phyloP scores from a whole-genome alignment of 2,113 vertebrate genomes.

The Physeter macrocephalus region DNA sequence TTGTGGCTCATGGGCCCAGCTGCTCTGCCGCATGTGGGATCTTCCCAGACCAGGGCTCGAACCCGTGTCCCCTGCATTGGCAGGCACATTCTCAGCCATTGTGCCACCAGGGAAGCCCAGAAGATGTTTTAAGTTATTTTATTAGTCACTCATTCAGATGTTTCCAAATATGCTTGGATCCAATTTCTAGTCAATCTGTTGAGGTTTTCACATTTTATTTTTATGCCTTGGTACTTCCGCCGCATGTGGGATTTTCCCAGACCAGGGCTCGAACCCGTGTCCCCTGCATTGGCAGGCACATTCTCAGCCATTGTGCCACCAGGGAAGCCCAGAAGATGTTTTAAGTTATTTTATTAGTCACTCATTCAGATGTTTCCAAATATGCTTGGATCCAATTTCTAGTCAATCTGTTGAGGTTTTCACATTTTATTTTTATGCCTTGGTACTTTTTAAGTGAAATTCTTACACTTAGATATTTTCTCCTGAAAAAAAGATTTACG shows the following conservation, averaged over 20 bases:
- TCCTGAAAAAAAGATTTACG: conserved; percentile 21
- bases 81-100: too few species aligned
- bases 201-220: conserved; percentile 36
- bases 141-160: background rate
- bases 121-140: background rate
- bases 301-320: too few species aligned
- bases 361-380: background rate
- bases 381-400: background rate
- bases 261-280: too few species aligned
- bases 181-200: background rate
- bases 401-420: conserved; percentile 1
- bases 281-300: too few species aligned
- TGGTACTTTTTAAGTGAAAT: conserved; percentile 1
- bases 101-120: too few species aligned
- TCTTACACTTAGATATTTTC: conserved; percentile 8
- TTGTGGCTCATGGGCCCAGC: too few species aligned
- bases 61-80: too few species aligned
- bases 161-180: background rate
- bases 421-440: conserved; percentile 38
- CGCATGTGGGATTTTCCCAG: too few species aligned
- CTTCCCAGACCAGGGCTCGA: too few species aligned
- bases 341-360: background rate
- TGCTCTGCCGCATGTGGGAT: too few species aligned
- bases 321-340: background rate
- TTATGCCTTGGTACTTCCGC: background rate